These are phyloP conservation scores for Anabacerthia variegaticeps DNA, from an alignment of 2,797 vertebrate genomes.

Conservation along the genomic window DNA sequence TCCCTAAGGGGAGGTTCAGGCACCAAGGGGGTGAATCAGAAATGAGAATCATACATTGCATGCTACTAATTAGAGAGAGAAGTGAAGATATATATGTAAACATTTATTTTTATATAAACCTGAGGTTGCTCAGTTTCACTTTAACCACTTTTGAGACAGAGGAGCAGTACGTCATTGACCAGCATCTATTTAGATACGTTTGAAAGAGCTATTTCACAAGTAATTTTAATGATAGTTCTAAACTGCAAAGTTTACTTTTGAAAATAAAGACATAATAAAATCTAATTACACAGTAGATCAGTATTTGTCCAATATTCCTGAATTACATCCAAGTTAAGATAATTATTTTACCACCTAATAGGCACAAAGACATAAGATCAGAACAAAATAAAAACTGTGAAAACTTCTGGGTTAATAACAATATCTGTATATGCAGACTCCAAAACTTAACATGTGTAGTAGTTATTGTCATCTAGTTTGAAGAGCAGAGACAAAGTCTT, in stretches of 20 bases:
- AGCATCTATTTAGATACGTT: conserved; percentile 12
- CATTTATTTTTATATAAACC: conserved; percentile 40
- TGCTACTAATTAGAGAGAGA: conserved; percentile 77
- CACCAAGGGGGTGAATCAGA: conserved; percentile 71
- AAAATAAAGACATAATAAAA: neutral
- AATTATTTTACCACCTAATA: neutral
- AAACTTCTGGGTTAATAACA: neutral
- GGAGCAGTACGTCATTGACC: conserved; percentile 5
- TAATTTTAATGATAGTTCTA: neutral
- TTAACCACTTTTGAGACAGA: conserved; percentile 28
- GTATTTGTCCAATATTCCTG: neutral
- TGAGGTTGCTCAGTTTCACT: conserved; percentile 39
- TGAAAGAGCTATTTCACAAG: conserved; percentile 34
- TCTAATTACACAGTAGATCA: neutral
- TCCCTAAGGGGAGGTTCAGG: conserved; percentile 64
- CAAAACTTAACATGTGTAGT: neutral
- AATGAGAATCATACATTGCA: conserved; percentile 70
- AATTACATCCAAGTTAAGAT: conserved; percentile 3
- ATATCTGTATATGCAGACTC: neutral
- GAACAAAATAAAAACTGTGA: neutral
- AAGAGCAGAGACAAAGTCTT: neutral
- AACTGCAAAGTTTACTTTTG: neutral
- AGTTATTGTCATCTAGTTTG: neutral
- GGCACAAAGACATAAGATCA: neutral
- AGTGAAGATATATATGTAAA: conserved; percentile 50